Conservation (phyloP, 2,797 vertebrate genomes). For the Antennarius maculatus region DNA sequence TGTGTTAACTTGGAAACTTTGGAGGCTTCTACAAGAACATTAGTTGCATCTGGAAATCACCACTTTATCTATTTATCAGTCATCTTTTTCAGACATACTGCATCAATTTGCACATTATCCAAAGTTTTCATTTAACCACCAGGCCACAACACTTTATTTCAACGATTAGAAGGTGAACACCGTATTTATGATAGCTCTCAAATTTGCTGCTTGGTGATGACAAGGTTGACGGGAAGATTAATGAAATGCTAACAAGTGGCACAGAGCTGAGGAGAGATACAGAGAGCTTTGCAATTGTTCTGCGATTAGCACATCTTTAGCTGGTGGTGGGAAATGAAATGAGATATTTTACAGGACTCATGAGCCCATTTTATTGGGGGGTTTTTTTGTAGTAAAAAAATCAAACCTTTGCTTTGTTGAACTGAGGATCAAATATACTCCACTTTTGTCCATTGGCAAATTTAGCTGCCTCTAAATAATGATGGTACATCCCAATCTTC, state of each 20-base stretch:
- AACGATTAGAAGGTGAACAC: no score
- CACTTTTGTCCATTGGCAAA: constrained; percentile 85
- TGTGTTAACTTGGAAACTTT: no score
- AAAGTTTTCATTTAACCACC: neutral
- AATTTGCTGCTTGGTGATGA: no score
- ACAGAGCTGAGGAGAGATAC: no score
- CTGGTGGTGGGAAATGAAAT: neutral
- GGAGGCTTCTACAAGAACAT: no score
- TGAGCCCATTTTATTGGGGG: neutral
- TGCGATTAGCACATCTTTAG: neutral
- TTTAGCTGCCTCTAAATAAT: constrained; percentile 86
- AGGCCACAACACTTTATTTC: neutral
- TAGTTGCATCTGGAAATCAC: no score
- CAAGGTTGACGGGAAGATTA: no score
- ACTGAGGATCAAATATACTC: constrained; percentile 77
- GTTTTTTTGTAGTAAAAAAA: neutral
- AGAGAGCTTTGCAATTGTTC: neutral
- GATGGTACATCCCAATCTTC: constrained; percentile 81
- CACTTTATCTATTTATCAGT: no score
- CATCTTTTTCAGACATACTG: no score
- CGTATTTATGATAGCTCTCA: no score
- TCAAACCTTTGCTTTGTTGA: constrained; percentile 57
- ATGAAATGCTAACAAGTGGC: no score
- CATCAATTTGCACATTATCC: neutral
- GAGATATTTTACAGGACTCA: neutral